These are phyloP conservation scores for Spilosoma lubricipeda DNA, from an alignment of 2,888 invertebrate species.

Conservation along the genomic window DNA sequence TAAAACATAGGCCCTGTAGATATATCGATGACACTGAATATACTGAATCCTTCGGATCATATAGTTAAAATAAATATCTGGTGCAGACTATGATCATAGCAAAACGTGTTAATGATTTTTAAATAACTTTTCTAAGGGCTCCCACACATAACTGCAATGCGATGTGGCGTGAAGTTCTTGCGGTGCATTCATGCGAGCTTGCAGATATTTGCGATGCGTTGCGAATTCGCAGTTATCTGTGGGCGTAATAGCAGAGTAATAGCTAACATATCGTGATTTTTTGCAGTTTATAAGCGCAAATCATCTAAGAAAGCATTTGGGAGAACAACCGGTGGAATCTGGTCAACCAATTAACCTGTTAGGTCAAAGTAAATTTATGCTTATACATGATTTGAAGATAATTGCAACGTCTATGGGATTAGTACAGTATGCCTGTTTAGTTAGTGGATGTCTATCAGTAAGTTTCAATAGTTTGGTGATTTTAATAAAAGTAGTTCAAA, in stretches of 20 bases:
- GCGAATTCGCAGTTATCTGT: no score
- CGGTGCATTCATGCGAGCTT: no score
- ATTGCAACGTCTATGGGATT: constrained; percentile 73
- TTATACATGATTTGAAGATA: constrained; percentile 73
- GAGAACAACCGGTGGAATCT: constrained; percentile 48
- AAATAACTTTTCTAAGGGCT: background rate
- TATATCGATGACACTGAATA: no score
- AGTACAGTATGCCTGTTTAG: constrained; percentile 69
- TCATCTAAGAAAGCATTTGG: constrained; percentile 67
- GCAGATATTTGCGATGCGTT: no score
- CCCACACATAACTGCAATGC: no score
- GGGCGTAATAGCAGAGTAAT: no score
- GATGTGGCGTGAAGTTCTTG: no score
- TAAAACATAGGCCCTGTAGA: no score
- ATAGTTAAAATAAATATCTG: background rate
- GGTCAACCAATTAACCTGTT: background rate
- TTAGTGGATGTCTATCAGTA: constrained; percentile 72
- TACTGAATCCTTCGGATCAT: no score
- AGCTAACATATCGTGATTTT: background rate
- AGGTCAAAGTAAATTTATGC: constrained; percentile 55
- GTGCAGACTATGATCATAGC: background rate
- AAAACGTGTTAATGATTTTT: background rate
- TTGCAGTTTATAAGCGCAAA: constrained; percentile 68
- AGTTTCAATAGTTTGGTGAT: constrained; percentile 26
- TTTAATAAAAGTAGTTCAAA: background rate